Evolutionary conservation across 2,888 invertebrate genomes (phyloP).

Genomic region (Atrina japonica): DNA sequence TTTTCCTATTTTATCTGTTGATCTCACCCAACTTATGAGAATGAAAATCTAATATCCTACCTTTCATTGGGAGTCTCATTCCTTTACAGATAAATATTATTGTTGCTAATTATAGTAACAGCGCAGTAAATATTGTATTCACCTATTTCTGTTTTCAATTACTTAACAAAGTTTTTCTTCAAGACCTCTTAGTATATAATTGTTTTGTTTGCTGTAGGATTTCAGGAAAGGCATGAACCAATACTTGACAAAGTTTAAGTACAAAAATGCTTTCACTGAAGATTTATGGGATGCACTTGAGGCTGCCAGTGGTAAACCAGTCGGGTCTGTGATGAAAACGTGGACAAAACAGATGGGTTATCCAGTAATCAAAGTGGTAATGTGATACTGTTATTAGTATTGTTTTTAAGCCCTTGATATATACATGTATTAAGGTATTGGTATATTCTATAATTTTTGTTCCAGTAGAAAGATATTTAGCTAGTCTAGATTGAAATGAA

Average conservation of each 20-base stretch:
- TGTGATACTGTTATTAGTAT: background rate
- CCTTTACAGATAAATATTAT: background rate
- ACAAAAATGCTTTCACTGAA: conserved; percentile 94
- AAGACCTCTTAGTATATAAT: too few species aligned
- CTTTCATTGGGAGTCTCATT: too few species aligned
- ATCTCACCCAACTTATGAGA: too few species aligned
- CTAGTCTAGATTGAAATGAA: too few species aligned
- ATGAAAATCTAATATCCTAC: too few species aligned
- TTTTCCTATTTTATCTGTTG: too few species aligned
- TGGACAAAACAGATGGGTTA: conserved; percentile 99
- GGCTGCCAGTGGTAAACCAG: conserved; percentile 93
- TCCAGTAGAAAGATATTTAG: conserved; percentile 9
- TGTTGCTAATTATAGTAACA: too few species aligned
- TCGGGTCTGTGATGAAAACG: conserved; percentile 94
- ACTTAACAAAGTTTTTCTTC: too few species aligned
- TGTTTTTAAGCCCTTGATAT: too few species aligned
- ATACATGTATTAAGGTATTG: background rate
- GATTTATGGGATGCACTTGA: conserved; percentile 95
- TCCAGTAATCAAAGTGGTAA: conserved; percentile 87
- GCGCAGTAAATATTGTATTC: too few species aligned
- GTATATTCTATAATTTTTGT: background rate
- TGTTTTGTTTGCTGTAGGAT: conserved; percentile 84
- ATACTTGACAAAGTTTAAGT: conserved; percentile 92
- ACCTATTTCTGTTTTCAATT: too few species aligned
- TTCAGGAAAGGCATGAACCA: conserved; percentile 95